Conservation (phyloP, 2,888 invertebrate species). For the Tuta absoluta region DNA sequence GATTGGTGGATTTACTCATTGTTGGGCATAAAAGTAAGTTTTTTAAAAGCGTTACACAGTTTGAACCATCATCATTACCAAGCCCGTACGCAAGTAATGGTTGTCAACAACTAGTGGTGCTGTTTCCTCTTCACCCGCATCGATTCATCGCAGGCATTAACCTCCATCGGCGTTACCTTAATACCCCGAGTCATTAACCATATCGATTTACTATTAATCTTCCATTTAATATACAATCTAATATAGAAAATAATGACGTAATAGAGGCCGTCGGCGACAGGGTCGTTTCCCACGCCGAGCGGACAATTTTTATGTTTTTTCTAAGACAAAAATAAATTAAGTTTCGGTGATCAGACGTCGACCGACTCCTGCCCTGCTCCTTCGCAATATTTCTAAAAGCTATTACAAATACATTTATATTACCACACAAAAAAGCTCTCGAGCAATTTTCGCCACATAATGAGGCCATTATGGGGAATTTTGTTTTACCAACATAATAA, state of each 20-base stretch:
- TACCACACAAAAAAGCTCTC: constrained; percentile 78
- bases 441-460: constrained; percentile 81
- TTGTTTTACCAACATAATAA: constrained; percentile 82
- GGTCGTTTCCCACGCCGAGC: constrained; percentile 78
- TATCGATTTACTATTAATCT: constrained; percentile 80
- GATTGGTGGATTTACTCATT: too few relatives aligned
- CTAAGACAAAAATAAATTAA: constrained; percentile 77
- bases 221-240: constrained; percentile 77
- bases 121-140: constrained; percentile 21
- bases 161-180: constrained; percentile 39
- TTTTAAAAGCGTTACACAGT: too few relatives aligned
- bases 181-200: constrained; percentile 56
- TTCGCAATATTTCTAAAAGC: constrained; percentile 81
- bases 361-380: constrained; percentile 72
- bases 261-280: constrained; percentile 79
- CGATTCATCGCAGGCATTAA: constrained; percentile 26
- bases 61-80: background rate
- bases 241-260: constrained; percentile 81
- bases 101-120: constrained; percentile 15
- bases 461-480: constrained; percentile 81
- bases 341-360: constrained; percentile 78
- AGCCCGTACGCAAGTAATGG: constrained; percentile 4
- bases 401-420: constrained; percentile 82
- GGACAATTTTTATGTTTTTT: constrained; percentile 69
- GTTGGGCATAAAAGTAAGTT: too few relatives aligned